These are phyloP conservation scores for Myzus persicae DNA, from an alignment of 1,140 invertebrate genomes.

Conservation along the genomic window DNA sequence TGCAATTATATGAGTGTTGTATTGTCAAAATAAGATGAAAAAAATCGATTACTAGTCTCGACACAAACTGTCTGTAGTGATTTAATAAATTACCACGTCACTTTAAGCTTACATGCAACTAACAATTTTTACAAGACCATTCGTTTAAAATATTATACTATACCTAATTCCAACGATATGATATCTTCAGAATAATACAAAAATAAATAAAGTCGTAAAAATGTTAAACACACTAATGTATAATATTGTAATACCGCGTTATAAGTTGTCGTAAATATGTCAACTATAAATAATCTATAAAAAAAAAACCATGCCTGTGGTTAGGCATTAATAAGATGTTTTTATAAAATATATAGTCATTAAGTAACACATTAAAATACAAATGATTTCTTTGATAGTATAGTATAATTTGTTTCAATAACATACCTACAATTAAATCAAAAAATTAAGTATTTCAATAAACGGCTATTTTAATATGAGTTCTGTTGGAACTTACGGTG, in stretches of 20 bases:
- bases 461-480: not conserved
- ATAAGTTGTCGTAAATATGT: not conserved
- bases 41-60: not conserved
- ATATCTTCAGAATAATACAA: not conserved
- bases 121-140: not conserved
- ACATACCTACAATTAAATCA: not conserved
- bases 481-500: not conserved
- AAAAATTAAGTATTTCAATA: not conserved
- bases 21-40: not conserved
- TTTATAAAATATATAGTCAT: not conserved
- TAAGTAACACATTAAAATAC: not conserved
- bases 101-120: not conserved
- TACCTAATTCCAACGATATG: not conserved
- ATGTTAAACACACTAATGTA: not conserved
- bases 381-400: not conserved
- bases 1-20: not conserved
- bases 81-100: not conserved
- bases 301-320: not conserved
- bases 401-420: not conserved
- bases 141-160: not conserved
- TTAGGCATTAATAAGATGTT: not conserved
- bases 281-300: not conserved
- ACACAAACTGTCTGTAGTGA: not conserved
- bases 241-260: not conserved
- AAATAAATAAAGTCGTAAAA: not conserved